Base-by-base conservation (phyloP, 1,140 invertebrate genomes). In the Spodoptera frugiperda region DNA sequence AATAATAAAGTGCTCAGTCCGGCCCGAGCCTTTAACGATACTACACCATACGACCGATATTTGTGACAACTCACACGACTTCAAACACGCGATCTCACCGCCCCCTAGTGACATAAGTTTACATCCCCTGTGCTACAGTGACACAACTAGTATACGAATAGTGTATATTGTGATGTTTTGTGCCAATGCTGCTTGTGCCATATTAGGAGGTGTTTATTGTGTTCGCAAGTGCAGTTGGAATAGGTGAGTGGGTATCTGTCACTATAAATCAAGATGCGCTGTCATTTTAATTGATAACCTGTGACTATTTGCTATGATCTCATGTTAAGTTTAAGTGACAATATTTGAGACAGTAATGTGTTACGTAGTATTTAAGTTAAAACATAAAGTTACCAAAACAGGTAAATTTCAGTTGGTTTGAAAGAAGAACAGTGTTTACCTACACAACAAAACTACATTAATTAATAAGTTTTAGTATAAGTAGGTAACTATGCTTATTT, bases 1-100 rank as follows among this genome's bases (percentile, higher is more conserved):
- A 91, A 93, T 90, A 93, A 91, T 90, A 91, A 89, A 90, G 82
- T 86, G 86, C 86, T 93, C 91, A 93, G 91, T 92, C 84, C 87
- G 88, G 85, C 86, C 78, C 83, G 82, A 91, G 83, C 87, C 90
- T 91, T 84, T 89, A 91, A 78, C 88, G 87, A 91, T 84, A 85
- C 78, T 80, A 87, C 90, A 91, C 78, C 80, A 87, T 90, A 91
- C 91, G 89, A 88, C 78, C 85, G 84, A 85, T 87, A 75, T 79
- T 48, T 72, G 57, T 65, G 46, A 68, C 74, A 83, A 74, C 48
- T 68, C 59, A 25, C 68, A 30, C 55, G 46, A 73, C 71, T 48
- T 39, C 44, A 17, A 49, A 12, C n/a, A 30, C 30, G 48, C 51
- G 49, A 14, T 53, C 25, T 21, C 6, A 55, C 57, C 17, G 10